phyloP scores from a whole-genome alignment of 2,888 invertebrate genomes.

The Phyllotreta cruciferae region DNA sequence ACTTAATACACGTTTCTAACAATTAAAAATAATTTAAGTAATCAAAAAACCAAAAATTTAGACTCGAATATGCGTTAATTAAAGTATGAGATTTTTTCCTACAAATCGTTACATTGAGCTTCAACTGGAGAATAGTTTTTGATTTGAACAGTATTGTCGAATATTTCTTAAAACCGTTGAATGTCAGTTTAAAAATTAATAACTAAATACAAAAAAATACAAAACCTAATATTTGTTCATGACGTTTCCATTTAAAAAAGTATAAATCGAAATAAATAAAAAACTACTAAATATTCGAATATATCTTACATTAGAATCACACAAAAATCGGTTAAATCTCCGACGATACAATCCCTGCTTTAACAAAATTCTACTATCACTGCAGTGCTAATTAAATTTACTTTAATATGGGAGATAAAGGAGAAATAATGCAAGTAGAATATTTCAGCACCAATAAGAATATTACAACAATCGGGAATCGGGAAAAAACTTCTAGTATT shows the following conservation, averaged over 20 bases:
- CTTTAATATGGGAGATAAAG: not conserved
- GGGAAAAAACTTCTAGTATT: no score
- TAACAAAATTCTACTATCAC: conserved; percentile 6
- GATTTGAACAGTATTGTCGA: no score
- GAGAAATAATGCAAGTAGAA: not conserved
- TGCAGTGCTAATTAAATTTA: not conserved
- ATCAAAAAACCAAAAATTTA: no score
- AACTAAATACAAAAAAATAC: conserved; percentile 5
- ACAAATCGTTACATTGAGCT: no score
- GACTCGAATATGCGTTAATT: no score
- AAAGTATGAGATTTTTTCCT: no score
- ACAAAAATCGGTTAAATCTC: conserved; percentile 17
- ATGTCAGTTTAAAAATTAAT: no score
- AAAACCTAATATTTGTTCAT: conserved; percentile 4
- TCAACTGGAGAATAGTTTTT: no score
- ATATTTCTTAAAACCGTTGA: no score
- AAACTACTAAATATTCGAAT: conserved; percentile 28
- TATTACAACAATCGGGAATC: no score
- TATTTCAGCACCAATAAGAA: no score
- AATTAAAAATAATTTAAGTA: conserved; percentile 5
- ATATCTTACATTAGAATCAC: conserved; percentile 27
- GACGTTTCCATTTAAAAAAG: conserved; percentile 29
- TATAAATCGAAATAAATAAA: conserved; percentile 31
- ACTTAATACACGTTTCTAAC: conserved; percentile 2
- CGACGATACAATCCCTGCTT: not conserved